Evolutionary conservation across 2,113 vertebrate genomes (phyloP).

Genomic region (Leptodactylus fuscus): DNA sequence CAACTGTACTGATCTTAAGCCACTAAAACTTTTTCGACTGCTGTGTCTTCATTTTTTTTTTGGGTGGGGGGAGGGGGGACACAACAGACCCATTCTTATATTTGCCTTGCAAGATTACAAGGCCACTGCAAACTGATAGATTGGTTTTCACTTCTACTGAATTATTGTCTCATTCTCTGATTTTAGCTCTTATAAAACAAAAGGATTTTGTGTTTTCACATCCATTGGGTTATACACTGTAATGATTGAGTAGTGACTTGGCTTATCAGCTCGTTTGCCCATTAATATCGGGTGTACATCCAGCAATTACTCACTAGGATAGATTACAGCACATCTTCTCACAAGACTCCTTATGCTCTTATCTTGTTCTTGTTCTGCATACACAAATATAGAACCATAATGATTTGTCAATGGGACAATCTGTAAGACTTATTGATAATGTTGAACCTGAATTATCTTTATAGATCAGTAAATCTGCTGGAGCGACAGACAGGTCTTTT

Average conservation of each 20-base stretch:
- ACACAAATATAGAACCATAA: slow-evolving; percentile 42
- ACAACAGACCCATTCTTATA: too few relatives aligned
- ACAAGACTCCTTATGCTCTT: neutral
- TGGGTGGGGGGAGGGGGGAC: too few relatives aligned
- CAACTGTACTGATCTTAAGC: too few relatives aligned
- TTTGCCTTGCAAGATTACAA: neutral
- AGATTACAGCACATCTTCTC: slow-evolving; percentile 24
- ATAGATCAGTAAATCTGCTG: slow-evolving; percentile 51
- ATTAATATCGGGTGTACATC: slow-evolving; percentile 12
- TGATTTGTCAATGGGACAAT: slow-evolving; percentile 47
- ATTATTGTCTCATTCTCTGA: neutral
- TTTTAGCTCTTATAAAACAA: neutral
- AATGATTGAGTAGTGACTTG: slow-evolving; percentile 1
- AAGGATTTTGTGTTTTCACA: neutral
- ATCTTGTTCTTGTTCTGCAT: slow-evolving; percentile 44
- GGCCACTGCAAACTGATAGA: neutral
- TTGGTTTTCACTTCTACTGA: neutral
- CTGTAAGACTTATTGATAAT: slow-evolving; percentile 33
- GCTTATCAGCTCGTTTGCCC: neutral
- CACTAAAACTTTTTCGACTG: too few relatives aligned
- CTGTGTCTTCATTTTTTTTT: too few relatives aligned
- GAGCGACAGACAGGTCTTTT: slow-evolving; percentile 35
- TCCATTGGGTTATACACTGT: neutral
- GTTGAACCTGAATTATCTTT: slow-evolving; percentile 45
- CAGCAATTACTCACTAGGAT: slow-evolving; percentile 16